Percentiles rank a stretch among this genome's conserved stretches.
These are phyloP conservation scores for Cecidostiba fungosa DNA, from an alignment of 2,888 invertebrate species.

Conservation along the genomic window DNA sequence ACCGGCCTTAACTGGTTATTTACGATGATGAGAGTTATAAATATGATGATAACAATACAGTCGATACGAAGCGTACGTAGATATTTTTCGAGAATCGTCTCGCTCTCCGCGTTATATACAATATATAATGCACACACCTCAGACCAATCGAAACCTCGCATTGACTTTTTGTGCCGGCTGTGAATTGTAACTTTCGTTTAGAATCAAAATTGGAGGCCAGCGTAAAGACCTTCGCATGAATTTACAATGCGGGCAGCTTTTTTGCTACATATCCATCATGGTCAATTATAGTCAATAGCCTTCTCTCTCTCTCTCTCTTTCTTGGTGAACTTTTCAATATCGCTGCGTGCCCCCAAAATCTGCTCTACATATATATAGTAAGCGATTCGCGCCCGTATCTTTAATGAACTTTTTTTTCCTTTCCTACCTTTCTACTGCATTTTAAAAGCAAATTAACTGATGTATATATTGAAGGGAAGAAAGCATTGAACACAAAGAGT, in stretches of 20 bases:
- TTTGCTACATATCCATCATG: constrained; percentile 45
- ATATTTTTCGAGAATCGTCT: constrained; percentile 24
- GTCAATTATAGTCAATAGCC: constrained; percentile 45
- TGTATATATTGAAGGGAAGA: not conserved
- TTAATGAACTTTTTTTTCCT: constrained; percentile 22
- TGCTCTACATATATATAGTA: constrained; percentile 32
- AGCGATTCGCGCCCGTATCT: not conserved
- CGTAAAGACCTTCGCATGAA: constrained; percentile 38
- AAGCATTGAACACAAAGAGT: not conserved
- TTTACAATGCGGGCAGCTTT: constrained; percentile 50
- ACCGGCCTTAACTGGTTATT: constrained; percentile 12
- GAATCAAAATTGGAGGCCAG: constrained; percentile 47
- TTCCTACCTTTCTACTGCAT: not conserved
- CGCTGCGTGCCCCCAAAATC: constrained; percentile 28
- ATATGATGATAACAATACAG: constrained; percentile 15
- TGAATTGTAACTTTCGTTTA: constrained; percentile 54
- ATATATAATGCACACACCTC: not conserved
- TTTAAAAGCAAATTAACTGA: not conserved
- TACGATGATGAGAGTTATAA: constrained; percentile 1
- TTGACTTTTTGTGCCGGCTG: constrained; percentile 4
- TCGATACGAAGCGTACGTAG: not conserved
- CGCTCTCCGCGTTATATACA: not conserved
- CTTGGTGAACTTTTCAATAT: constrained; percentile 4
- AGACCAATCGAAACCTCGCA: not conserved
- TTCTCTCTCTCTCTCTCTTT: not conserved